A percentile compares a stretch with the other conserved stretches of the same genome.
phyloP scores from a whole-genome alignment of 2,888 invertebrate species.

The Drosophila villosipedis region DNA sequence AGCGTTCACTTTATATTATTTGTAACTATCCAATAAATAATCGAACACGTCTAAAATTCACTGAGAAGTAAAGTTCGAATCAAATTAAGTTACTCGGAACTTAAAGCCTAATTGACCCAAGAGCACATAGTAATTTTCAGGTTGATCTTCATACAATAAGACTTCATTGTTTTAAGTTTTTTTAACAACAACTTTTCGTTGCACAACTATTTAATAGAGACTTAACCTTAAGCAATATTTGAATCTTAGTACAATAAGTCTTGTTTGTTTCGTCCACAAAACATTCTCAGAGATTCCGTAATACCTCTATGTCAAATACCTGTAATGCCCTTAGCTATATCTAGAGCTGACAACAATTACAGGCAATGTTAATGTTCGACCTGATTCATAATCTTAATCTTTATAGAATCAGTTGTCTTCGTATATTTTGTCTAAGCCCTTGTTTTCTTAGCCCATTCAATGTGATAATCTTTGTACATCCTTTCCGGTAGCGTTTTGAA shows the following conservation, averaged over 20 bases:
- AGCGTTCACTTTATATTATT: background rate
- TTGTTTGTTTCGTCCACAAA: background rate
- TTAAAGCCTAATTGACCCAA: background rate
- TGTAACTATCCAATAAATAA: background rate
- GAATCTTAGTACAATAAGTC: too few relatives aligned
- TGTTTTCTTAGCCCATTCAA: background rate
- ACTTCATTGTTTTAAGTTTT: background rate
- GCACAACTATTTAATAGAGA: background rate
- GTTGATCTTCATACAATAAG: background rate
- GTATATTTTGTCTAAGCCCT: background rate
- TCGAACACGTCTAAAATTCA: background rate
- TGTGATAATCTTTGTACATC: slow-evolving; percentile 31
- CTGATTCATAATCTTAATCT: slow-evolving; percentile 11
- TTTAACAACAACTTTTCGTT: background rate
- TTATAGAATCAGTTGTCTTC: slow-evolving; percentile 8
- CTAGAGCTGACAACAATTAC: background rate
- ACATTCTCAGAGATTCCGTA: background rate
- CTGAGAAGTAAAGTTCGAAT: background rate
- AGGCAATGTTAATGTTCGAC: background rate
- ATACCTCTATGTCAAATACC: background rate
- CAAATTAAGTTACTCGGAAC: background rate
- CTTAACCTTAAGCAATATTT: background rate
- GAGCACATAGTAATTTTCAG: background rate
- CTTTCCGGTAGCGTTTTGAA: slow-evolving; percentile 28
- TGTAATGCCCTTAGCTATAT: background rate